Percentiles rank a stretch among this genome's conserved stretches.
phyloP scores from a whole-genome alignment of 1,140 invertebrate species.

The Zaprionus taronus region DNA sequence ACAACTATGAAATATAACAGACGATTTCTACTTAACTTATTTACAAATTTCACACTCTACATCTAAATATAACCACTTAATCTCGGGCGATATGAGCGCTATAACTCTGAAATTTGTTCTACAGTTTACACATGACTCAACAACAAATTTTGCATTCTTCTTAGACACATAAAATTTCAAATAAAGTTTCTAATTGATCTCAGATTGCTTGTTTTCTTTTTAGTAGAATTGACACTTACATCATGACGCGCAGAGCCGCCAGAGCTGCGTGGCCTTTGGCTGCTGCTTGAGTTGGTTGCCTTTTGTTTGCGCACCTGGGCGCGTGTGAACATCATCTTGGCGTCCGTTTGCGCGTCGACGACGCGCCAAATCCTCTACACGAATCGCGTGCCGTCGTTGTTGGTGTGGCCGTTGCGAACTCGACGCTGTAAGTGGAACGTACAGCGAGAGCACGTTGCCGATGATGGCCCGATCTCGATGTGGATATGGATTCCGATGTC shows the following conservation, averaged over 20 bases:
- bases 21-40: neutral
- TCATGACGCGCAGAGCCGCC: constrained; percentile 60
- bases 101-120: neutral
- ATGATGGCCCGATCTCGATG: constrained; percentile 10
- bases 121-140: neutral
- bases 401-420: constrained; percentile 12
- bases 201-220: neutral
- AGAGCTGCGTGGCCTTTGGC: constrained; percentile 66
- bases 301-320: constrained; percentile 82
- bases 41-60: neutral
- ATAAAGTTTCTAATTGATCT: neutral
- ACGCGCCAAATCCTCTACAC: constrained; percentile 32
- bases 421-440: constrained; percentile 10
- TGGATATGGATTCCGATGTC: neutral
- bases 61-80: neutral
- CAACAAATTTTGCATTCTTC: neutral
- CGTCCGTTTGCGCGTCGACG: constrained; percentile 51
- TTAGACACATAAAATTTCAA: neutral
- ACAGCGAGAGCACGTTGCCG: constrained; percentile 6
- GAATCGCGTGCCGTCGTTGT: constrained; percentile 38
- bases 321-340: constrained; percentile 83
- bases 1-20: neutral
- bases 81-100: neutral
- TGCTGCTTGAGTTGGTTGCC: constrained; percentile 64
- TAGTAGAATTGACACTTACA: constrained; percentile 36